Percentiles rank a stretch among this genome's conserved stretches.
These are phyloP conservation scores for Apis florea DNA, from an alignment of 1,140 invertebrate species.

Conservation along the genomic window DNA sequence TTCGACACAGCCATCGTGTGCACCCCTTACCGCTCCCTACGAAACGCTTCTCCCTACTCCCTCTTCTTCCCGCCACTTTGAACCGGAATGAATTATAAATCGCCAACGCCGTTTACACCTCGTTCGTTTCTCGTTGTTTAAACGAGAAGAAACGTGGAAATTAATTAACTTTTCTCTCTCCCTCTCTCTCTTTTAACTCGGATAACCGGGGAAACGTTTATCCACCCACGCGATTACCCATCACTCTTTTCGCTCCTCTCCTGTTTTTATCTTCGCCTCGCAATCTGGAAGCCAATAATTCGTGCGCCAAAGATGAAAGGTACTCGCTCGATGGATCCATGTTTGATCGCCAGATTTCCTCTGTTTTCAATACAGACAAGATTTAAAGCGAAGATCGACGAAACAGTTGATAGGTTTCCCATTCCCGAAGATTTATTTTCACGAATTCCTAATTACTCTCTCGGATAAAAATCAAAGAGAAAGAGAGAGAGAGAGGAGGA, in stretches of 20 bases:
- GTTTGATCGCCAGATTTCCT: neutral
- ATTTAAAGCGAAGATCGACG: slow-evolving; percentile 6
- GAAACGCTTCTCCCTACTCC: neutral
- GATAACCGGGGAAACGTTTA: neutral
- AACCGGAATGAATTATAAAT: slow-evolving; percentile 36
- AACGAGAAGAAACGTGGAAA: slow-evolving; percentile 10
- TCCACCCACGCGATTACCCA: neutral
- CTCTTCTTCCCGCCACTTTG: neutral
- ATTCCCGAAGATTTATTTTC: slow-evolving; percentile 21
- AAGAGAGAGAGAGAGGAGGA: neutral
- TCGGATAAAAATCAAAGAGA: too few species aligned
- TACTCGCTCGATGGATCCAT: neutral
- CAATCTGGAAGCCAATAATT: neutral
- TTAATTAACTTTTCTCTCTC: slow-evolving; percentile 33
- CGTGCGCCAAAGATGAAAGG: slow-evolving; percentile 1
- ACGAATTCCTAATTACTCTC: neutral
- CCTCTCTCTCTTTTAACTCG: neutral
- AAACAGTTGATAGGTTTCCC: slow-evolving; percentile 3
- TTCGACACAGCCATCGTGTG: neutral
- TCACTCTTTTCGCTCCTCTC: neutral
- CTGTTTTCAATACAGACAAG: neutral
- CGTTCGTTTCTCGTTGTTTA: slow-evolving; percentile 7
- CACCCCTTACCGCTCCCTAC: neutral
- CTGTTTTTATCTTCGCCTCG: too few species aligned
- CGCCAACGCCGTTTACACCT: neutral